phyloP scores from a whole-genome alignment of 2,797 vertebrate species.

The Myiotriccus ornatus region DNA sequence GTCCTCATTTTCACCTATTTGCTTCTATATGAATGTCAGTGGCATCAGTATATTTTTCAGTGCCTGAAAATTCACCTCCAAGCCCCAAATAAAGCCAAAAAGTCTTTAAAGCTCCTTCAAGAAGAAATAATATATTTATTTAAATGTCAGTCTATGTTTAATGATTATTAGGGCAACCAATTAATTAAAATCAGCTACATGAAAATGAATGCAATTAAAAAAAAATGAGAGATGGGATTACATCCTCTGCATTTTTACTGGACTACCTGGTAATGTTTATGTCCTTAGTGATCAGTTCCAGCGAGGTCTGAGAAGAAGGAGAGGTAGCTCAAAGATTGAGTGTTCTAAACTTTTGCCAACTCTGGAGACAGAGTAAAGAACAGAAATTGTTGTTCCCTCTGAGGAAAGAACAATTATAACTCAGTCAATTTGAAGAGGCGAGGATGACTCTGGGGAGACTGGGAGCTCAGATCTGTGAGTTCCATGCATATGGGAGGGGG shows the following conservation, averaged over 20 bases:
- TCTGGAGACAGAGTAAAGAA: background rate
- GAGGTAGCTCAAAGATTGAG: background rate
- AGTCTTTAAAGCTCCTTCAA: background rate
- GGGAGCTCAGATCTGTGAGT: background rate
- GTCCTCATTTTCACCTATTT: background rate
- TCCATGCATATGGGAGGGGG: background rate
- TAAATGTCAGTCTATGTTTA: background rate
- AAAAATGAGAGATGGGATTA: background rate
- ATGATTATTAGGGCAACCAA: conserved; percentile 4
- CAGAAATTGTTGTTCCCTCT: background rate
- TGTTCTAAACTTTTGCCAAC: background rate
- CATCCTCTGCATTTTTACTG: background rate
- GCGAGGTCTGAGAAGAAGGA: background rate
- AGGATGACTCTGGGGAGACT: accelerated
- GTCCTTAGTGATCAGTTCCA: background rate
- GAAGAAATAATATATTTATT: conserved; percentile 21
- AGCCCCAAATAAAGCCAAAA: background rate
- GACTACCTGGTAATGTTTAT: background rate
- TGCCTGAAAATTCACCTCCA: background rate
- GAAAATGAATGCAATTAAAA: conserved; percentile 39
- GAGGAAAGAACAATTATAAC: conserved; percentile 7
- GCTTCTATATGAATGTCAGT: background rate
- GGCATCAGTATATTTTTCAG: background rate
- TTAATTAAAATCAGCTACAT: conserved; percentile 16
- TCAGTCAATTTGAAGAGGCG: background rate